These are phyloP conservation scores for Adoxophyes honmai DNA, from an alignment of 1,140 invertebrate genomes.

Conservation along the genomic window DNA sequence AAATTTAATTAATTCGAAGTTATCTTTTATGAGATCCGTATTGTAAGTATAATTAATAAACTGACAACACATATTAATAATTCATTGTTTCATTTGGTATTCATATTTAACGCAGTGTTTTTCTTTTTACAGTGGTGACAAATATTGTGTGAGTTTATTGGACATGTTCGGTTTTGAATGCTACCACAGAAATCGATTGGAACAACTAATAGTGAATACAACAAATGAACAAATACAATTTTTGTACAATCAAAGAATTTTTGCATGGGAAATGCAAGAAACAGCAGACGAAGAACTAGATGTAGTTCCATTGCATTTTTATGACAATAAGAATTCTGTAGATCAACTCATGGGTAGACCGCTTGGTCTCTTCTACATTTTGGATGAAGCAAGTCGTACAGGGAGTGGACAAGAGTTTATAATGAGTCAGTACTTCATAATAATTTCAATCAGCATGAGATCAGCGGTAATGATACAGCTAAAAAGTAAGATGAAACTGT, in stretches of 20 bases:
- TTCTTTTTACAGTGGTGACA: conserved; percentile 84
- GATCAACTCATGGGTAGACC: conserved; percentile 91
- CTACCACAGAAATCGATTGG: conserved; percentile 89
- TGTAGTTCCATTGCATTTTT: conserved; percentile 84
- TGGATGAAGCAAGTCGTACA: conserved; percentile 92
- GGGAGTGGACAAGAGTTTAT: conserved; percentile 78
- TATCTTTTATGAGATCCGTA: conserved; percentile 86
- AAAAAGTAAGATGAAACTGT: no score
- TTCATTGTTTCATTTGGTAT: conserved; percentile 2
- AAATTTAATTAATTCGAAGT: conserved; percentile 89
- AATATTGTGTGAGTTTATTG: conserved; percentile 86
- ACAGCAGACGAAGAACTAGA: conserved; percentile 90
- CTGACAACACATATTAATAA: background rate
- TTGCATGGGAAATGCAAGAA: conserved; percentile 94
- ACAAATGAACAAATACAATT: conserved; percentile 94
- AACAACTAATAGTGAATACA: conserved; percentile 92
- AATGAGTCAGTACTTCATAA: conserved; percentile 64
- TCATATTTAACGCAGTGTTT: conserved; percentile 15
- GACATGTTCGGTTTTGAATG: conserved; percentile 96
- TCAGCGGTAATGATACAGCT: no score
- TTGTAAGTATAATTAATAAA: conserved; percentile 81
- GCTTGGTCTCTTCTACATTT: conserved; percentile 89
- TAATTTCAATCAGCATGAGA: no score
- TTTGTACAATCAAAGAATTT: conserved; percentile 91
- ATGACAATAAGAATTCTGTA: conserved; percentile 92